These are phyloP conservation scores for Tapirus indicus DNA, from an alignment of 2,797 vertebrate genomes.

Conservation along the genomic window DNA sequence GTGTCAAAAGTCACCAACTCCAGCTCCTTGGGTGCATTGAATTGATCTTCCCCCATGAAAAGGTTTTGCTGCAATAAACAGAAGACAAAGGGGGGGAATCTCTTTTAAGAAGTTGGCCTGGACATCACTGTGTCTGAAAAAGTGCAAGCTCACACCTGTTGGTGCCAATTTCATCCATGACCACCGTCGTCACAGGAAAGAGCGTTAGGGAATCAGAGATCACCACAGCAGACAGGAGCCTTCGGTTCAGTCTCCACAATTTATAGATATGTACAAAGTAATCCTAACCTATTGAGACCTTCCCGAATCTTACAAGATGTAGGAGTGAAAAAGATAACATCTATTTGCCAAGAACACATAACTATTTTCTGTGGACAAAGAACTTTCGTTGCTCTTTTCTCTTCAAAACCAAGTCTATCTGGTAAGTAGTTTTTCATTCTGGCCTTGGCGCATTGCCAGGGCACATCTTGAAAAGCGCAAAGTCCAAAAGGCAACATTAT, in stretches of 20 bases:
- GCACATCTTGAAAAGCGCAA: not conserved
- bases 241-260: not conserved
- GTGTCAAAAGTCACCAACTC: constrained; percentile 58
- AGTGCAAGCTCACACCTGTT: not conserved
- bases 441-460: not conserved
- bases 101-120: not conserved
- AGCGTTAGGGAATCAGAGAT: not conserved
- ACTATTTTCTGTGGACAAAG: not conserved
- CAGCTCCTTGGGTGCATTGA: constrained; percentile 58
- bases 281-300: not conserved
- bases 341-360: not conserved
- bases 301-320: not conserved
- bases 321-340: not conserved
- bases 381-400: not conserved
- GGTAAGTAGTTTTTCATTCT: not conserved
- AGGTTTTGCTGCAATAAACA: constrained; percentile 78
- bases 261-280: not conserved
- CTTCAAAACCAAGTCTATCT: not conserved
- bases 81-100: not conserved
- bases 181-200: not conserved
- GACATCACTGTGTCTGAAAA: not conserved
- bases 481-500: not conserved
- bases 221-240: not conserved
- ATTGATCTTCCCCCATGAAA: constrained; percentile 78
- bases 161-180: not conserved